Evolutionary conservation across 1,140 invertebrate genomes (phyloP).

Genomic region (Steinernema feltiae): DNA sequence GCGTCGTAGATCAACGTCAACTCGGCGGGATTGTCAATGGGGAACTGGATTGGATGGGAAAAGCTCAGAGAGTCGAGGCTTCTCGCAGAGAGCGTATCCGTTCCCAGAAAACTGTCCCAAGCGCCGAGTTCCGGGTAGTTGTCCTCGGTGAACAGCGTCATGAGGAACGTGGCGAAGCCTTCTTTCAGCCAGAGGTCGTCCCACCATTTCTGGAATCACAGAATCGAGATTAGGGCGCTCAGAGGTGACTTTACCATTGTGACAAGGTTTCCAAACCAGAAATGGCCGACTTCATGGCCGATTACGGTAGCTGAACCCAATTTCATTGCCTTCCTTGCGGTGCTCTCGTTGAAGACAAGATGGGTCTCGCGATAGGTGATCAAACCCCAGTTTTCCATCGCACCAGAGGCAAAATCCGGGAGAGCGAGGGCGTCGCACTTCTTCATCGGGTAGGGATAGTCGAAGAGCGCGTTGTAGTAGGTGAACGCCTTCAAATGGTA

Average conservation of each 20-base stretch:
- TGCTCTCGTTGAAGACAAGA: conserved; percentile 68
- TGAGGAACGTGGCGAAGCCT: conserved; percentile 61
- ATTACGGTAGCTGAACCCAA: not conserved
- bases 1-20: conserved; percentile 85
- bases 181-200: conserved; percentile 72
- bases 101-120: not conserved
- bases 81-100: conserved; percentile 26
- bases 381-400: conserved; percentile 71
- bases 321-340: not conserved
- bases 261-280: conserved; percentile 71
- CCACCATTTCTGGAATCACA: conserved; percentile 65
- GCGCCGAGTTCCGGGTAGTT: conserved; percentile 29
- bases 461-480: conserved; percentile 75
- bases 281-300: conserved; percentile 46
- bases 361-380: conserved; percentile 75
- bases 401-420: conserved; percentile 32
- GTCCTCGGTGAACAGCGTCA: conserved; percentile 56
- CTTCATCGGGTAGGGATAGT: conserved; percentile 69
- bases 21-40: conserved; percentile 77
- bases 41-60: conserved; percentile 82
- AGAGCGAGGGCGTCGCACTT: conserved; percentile 43
- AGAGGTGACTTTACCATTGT: conserved; percentile 63
- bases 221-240: not conserved
- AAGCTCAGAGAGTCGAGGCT: conserved; percentile 69
- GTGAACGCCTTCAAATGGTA: conserved; percentile 70